Conservation (phyloP, 2,113 vertebrate species). For the Apaloderma vittatum region DNA sequence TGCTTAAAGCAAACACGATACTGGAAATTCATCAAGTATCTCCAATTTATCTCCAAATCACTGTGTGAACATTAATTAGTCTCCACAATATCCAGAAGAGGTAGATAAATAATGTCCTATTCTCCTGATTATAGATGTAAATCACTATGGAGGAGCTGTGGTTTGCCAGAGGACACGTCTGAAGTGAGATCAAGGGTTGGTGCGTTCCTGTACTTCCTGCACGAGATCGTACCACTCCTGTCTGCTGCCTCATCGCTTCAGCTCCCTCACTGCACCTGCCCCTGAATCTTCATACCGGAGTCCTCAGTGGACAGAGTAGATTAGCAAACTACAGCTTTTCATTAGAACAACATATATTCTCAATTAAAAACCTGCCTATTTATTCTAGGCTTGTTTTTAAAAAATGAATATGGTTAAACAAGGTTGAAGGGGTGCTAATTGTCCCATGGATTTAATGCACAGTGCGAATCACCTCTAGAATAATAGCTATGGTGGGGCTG, state of each 20-base stretch:
- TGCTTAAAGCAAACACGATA: background rate
- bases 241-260: background rate
- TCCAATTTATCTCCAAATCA: background rate
- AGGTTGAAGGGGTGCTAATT: background rate
- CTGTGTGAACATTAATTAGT: background rate
- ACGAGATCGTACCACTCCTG: background rate
- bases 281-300: background rate
- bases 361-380: background rate
- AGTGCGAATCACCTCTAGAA: background rate
- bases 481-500: background rate
- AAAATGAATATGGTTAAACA: background rate
- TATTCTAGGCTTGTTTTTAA: background rate
- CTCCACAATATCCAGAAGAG: background rate
- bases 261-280: background rate
- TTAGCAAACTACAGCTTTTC: background rate
- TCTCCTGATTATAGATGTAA: background rate
- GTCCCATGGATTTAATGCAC: background rate
- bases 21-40: background rate
- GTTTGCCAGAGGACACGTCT: background rate
- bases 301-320: background rate
- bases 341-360: background rate
- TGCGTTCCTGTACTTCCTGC: background rate
- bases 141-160: background rate
- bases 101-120: background rate
- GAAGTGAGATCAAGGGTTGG: background rate